Evolutionary conservation across 92 coral and sea anemone species (phyloP), one percentile per base, ranked within the genome.

Genomic region (Porites evermanni): DNA sequence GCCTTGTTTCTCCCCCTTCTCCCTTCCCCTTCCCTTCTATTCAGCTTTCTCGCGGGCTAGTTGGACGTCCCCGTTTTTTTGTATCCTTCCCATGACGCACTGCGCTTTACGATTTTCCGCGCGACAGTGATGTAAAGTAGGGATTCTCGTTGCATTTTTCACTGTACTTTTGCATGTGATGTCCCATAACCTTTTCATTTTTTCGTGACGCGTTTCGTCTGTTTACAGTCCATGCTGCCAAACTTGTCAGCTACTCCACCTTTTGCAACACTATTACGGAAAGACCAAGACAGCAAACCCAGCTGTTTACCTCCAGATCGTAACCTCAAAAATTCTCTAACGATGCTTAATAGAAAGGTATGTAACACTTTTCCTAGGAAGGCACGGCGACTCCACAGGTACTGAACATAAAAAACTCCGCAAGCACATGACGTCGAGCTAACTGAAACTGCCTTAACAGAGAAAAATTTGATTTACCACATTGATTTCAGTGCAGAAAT

Each of bases 171-270:
- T 70, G 44, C 2, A 19, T 1, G 21, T 51, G 38, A 14, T 21
- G 12, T 12, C 8, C 21, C 12, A 14, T 78, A 56, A 8, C 17
- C 8, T 8, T 13, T 6, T 64, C 16, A 3, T 32, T 47, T 61
- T 14, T 19, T 53, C 59, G 47, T 16, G 16, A 56, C 64, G 13
- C n/a, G 6, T 32, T 81, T 9, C 29, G 50, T 54, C 4, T 26
- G 26, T 79, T 13, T 32, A 26, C 77, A 94, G 96, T 71, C 89
- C 6, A 53, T 91, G n/a, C 64, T 95, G 20, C 88, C 99, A 65
- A 90, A 93, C 26, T 68, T 96, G 26, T 96, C 99, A 11, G 91
- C 99, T 8, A 96, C 98, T 56, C 99, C 97, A 2, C 99, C 99
- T 16, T 96, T 96, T 89, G 99, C 99, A 17, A 92, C 98, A 58